Base-by-base conservation (phyloP, 2,888 invertebrate species). In the Mythimna vitellina region DNA sequence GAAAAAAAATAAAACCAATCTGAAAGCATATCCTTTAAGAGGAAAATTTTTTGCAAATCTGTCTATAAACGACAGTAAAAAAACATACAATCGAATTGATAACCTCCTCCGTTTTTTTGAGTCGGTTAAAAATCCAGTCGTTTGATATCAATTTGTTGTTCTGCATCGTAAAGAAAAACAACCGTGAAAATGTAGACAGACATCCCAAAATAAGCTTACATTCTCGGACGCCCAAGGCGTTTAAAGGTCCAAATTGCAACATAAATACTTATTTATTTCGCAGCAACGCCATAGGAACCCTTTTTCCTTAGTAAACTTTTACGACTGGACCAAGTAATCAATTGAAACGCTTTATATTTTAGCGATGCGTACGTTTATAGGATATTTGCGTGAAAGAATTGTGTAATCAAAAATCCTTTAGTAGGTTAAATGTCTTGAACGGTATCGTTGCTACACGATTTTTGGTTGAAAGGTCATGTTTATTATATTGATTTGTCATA, bases 261-360 rank as follows among this genome's bases (percentile, higher is more conserved):
- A 84, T 83, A 80, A 83, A 84, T 85, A 80, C 81, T 83, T 74
- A 81, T 84, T 85, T 84, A 85, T 85, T 82, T 71, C 66, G 62
- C 68, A 72, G 72, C 70, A 80, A 73, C 38, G 70, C 65, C 53
- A 69, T 42, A 60, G 58, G 57, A 85, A 83, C 81, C 85, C 84
- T 80, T 80, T 81, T 85, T 8, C 70, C 73, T 65, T 60, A 63
- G 73, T 83, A 85, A 85, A 84, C 66, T 85, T 84, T 84, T 85
- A 84, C 85, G 85, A 83, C 65, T 54, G 67, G 49, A 58, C 68
- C 54, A 85, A 81, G 83, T 83, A 84, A 80, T 84, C 85, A 83
- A 81, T 83, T 84, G 80, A 64, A 80, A 76, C 81, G 61, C 68
- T 84, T 81, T 83, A 78, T 83, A 76, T 74, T 85, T 85, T 77